phyloP scores from a whole-genome alignment of 2,888 invertebrate genomes.

The Arenicola marina region DNA sequence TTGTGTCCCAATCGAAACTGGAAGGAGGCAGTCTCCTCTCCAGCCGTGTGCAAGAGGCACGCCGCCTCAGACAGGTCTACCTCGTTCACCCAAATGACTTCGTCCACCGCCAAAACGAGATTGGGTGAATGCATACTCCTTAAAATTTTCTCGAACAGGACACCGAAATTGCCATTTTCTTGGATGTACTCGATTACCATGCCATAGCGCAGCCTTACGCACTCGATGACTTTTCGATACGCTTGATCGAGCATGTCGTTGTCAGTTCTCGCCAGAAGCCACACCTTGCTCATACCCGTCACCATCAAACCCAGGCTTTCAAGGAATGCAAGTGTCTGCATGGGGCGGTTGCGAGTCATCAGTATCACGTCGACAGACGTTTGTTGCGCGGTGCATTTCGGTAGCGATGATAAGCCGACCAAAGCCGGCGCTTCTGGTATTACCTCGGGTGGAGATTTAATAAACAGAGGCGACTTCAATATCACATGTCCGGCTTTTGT shows the following conservation, averaged over 20 bases:
- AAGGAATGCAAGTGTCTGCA: slow-evolving; percentile 22
- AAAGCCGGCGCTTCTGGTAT: no score
- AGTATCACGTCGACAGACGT: slow-evolving; percentile 12
- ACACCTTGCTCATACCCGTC: slow-evolving; percentile 14
- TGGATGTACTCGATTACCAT: background rate
- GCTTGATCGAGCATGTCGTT: slow-evolving; percentile 8
- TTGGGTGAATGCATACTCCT: background rate
- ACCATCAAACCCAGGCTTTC: slow-evolving; percentile 10
- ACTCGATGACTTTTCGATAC: slow-evolving; percentile 8
- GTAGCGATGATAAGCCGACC: no score
- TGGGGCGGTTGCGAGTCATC: slow-evolving; percentile 18
- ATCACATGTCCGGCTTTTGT: no score
- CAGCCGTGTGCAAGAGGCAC: slow-evolving; percentile 4
- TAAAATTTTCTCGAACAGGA: background rate
- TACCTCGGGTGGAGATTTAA: no score
- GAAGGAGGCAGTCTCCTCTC: slow-evolving; percentile 1
- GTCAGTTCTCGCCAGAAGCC: slow-evolving; percentile 12
- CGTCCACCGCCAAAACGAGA: slow-evolving; percentile 19
- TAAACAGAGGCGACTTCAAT: no score
- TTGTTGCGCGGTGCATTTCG: no score
- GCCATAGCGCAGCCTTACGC: background rate
- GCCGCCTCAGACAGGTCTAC: slow-evolving; percentile 6
- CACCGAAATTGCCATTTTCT: slow-evolving; percentile 4
- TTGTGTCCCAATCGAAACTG: slow-evolving; percentile 22
- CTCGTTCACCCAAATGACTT: slow-evolving; percentile 19